Conservation (phyloP, 2,113 vertebrate genomes). For the Percopsis transmontana region DNA sequence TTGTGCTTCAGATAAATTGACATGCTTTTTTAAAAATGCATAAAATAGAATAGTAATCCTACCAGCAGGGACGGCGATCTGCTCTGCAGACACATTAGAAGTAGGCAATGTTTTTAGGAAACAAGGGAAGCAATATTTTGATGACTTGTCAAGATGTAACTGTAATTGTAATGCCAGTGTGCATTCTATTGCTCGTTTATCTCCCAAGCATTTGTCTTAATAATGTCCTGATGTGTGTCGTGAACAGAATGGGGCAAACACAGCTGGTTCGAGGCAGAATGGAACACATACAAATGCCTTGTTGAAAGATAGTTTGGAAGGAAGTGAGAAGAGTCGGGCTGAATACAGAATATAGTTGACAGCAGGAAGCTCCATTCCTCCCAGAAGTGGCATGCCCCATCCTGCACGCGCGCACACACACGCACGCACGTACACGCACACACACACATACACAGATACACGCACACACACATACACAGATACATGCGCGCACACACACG, state of each 20-base stretch:
- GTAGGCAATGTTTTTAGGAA: too few species aligned
- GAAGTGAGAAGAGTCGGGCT: constrained; percentile 29
- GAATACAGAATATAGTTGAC: constrained; percentile 53
- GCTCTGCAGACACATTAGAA: too few species aligned
- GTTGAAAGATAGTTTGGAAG: constrained; percentile 29
- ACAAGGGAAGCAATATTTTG: too few species aligned
- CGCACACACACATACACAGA: constrained; percentile 14
- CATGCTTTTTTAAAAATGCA: too few species aligned
- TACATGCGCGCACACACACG: background rate
- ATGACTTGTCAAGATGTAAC: too few species aligned
- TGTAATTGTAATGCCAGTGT: too few species aligned
- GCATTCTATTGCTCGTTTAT: constrained; percentile 10
- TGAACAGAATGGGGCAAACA: constrained; percentile 17
- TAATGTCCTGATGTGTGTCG: constrained; percentile 18
- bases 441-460: constrained; percentile 1
- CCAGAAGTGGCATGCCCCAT: constrained; percentile 50
- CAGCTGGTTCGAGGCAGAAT: background rate
- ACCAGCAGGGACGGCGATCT: too few species aligned
- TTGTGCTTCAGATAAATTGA: too few species aligned
- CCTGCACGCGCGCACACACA: constrained; percentile 29
- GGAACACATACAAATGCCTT: background rate
- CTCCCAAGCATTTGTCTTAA: constrained; percentile 22
- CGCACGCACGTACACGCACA: constrained; percentile 13
- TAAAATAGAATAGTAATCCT: too few species aligned
- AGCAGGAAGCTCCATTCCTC: constrained; percentile 44